Conservation (phyloP, 37 sponge, comb jelly and placozoan genomes). For the Ianthella basta region DNA sequence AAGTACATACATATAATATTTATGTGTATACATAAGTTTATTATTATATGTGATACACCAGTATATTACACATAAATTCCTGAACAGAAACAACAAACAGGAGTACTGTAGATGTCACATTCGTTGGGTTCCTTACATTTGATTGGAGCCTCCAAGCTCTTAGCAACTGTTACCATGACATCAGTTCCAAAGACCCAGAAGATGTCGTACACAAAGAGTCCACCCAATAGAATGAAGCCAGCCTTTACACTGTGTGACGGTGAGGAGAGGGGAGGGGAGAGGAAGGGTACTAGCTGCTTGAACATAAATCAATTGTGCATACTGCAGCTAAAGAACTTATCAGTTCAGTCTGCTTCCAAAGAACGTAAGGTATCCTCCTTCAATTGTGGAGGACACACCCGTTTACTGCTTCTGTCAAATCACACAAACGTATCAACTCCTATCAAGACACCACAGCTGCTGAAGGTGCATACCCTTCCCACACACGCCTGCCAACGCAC, state of each 20-base stretch:
- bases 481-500: too few relatives aligned
- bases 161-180: conserved; percentile 99
- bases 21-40: not conserved
- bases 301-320: too few relatives aligned
- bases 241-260: conserved; percentile 75
- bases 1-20: conserved; percentile 1
- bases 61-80: not conserved
- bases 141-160: conserved; percentile 96
- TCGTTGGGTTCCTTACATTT: conserved; percentile 71
- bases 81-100: not conserved
- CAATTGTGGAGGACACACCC: too few relatives aligned
- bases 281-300: too few relatives aligned
- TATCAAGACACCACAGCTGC: too few relatives aligned
- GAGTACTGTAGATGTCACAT: not conserved
- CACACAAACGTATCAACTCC: too few relatives aligned
- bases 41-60: not conserved
- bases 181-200: conserved; percentile 99
- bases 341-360: too few relatives aligned
- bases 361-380: too few relatives aligned
- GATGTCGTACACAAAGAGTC: conserved; percentile 97
- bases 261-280: not conserved
- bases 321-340: too few relatives aligned
- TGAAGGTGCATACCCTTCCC: too few relatives aligned
- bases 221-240: conserved; percentile 90
- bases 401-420: too few relatives aligned